Percentiles rank a stretch among this genome's conserved stretches.
These are phyloP conservation scores for Falco rusticolus DNA, from an alignment of 2,797 vertebrate genomes.

Conservation along the genomic window DNA sequence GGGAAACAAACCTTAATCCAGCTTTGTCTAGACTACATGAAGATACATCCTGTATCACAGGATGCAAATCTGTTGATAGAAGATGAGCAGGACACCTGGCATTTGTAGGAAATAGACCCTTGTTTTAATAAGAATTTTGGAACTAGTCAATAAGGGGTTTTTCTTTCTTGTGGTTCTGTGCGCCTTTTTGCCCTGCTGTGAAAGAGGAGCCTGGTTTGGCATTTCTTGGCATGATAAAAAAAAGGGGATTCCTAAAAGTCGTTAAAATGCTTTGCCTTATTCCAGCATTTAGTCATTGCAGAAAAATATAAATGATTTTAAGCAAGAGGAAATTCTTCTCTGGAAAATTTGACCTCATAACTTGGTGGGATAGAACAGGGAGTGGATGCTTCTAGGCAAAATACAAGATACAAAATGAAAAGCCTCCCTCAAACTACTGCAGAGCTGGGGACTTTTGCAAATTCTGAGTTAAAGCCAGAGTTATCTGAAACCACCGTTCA, in stretches of 20 bases:
- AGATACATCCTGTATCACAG: not conserved
- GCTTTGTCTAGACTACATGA: not conserved
- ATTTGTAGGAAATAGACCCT: not conserved
- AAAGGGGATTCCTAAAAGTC: not conserved
- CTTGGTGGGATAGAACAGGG: not conserved
- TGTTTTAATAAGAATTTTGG: not conserved
- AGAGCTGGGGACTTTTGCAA: not conserved
- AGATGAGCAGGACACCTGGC: not conserved
- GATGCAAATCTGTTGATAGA: not conserved
- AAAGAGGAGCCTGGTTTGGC: not conserved
- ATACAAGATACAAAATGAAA: not conserved
- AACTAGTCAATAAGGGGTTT: not conserved
- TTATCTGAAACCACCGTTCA: not conserved
- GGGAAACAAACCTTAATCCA: not conserved
- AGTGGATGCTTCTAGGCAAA: not conserved
- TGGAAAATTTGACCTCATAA: not conserved
- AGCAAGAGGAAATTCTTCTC: not conserved
- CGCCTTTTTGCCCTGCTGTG: not conserved
- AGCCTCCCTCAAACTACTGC: not conserved
- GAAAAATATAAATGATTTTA: not conserved
- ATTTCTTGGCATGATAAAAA: not conserved
- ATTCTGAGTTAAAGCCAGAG: not conserved
- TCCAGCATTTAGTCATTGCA: not conserved
- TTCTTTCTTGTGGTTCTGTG: not conserved
- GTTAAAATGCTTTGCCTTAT: not conserved